phyloP scores from a whole-genome alignment of 2,888 invertebrate genomes.

The Chymomyza procnemis region DNA sequence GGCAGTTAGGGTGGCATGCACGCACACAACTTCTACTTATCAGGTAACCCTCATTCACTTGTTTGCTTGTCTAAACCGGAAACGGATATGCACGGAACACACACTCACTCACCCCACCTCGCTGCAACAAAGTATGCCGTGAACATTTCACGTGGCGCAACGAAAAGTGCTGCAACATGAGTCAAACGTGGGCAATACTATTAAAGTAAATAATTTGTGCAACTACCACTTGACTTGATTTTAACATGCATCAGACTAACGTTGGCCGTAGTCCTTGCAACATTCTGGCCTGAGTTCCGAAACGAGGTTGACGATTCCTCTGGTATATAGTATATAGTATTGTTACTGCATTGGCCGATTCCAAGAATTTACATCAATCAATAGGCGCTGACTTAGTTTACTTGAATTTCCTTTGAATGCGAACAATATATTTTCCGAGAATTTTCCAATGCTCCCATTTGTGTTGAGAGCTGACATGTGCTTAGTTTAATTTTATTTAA shows the following conservation, averaged over 20 bases:
- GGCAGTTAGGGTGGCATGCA: constrained; percentile 20
- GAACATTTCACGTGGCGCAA: no score
- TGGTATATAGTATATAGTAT: no score
- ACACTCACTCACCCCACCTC: not conserved
- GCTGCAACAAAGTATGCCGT: not conserved
- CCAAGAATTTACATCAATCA: constrained; percentile 47
- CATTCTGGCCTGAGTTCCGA: not conserved
- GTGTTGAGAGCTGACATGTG: no score
- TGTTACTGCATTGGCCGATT: constrained; percentile 10
- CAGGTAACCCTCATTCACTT: not conserved
- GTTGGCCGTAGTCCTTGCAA: not conserved
- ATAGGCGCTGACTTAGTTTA: constrained; percentile 50
- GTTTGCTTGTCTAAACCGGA: constrained; percentile 49
- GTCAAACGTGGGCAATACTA: not conserved
- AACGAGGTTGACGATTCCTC: not conserved
- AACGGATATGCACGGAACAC: constrained; percentile 49
- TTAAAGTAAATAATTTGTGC: not conserved
- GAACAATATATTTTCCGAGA: constrained; percentile 48
- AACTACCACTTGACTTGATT: not conserved
- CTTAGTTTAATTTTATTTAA: no score
- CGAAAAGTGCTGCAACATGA: not conserved
- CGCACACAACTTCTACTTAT: not conserved
- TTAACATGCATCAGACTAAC: not conserved
- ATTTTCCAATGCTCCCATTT: constrained; percentile 25
- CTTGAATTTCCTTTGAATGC: constrained; percentile 40